A percentile compares a stretch with the other conserved stretches of the same genome.
phyloP scores from a whole-genome alignment of 2,113 vertebrate species.

The Ictalurus punctatus region DNA sequence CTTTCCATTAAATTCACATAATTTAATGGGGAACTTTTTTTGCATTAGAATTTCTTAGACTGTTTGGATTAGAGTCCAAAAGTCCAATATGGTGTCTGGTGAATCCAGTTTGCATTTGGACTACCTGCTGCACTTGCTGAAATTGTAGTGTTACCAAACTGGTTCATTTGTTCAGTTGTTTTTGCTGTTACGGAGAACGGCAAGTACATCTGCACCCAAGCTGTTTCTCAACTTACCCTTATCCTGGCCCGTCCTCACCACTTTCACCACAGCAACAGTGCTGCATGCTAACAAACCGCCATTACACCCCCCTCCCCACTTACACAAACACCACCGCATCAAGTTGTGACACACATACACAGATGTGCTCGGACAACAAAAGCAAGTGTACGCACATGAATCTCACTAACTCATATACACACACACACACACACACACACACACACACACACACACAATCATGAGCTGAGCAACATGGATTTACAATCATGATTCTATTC shows the following conservation, averaged over 20 bases:
- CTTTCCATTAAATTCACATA: not conserved
- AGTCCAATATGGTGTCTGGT: not conserved
- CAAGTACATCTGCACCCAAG: conserved; percentile 46
- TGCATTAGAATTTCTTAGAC: not conserved
- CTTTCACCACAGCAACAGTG: conserved; percentile 51
- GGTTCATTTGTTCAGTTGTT: not conserved
- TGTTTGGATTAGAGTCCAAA: not conserved
- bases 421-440: not conserved
- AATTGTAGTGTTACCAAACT: not conserved
- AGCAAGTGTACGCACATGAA: not conserved
- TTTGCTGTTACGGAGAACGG: conserved; percentile 24
- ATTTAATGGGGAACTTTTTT: not conserved
- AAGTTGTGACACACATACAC: conserved; percentile 53
- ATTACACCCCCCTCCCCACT: conserved; percentile 51
- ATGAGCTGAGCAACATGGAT: not conserved
- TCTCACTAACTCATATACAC: not conserved
- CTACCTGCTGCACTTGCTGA: not conserved
- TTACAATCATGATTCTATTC: not conserved
- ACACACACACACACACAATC: not conserved
- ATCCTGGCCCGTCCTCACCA: conserved; percentile 55
- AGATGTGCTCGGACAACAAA: conserved; percentile 23
- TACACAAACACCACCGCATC: conserved; percentile 54
- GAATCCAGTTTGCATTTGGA: conserved; percentile 2
- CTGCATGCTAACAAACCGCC: conserved; percentile 61
- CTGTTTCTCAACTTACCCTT: conserved; percentile 58